Base-by-base conservation (phyloP, 2,888 invertebrate genomes). In the Andricus curvator region DNA sequence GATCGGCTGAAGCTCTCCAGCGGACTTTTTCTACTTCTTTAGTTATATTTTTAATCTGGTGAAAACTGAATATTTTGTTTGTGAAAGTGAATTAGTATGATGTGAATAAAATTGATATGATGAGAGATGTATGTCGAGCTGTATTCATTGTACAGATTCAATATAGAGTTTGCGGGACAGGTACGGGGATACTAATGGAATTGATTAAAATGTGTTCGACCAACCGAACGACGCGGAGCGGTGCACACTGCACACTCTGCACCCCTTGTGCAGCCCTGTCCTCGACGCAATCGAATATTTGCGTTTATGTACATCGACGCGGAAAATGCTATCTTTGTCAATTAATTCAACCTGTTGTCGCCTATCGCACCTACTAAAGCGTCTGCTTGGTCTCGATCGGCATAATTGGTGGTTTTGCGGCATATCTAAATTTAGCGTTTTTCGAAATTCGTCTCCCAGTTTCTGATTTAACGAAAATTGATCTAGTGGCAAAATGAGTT, bases 161-260 rank as follows among this genome's bases (percentile, higher is more conserved):
- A 51, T 70, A 70, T 48, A 70, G 70, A 70, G 70, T 48, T 70
- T 70, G 48, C n/a, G 51, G 70, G 70, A 51, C 80, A 78, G 78
- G 85, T 86, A 89, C 89, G 89, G 86, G 86, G 86, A 87, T 89
- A 89, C 92, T 91, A 92, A 92, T 92, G 91, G 91, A 92, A 92
- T 92, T 92, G 92, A 92, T 92, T 92, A 92, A 92, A 92, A 92
- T 92, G 92, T 91, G 91, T 91, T 90, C 90, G 90, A 90, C 91
- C 92, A 89, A 91, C 89, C 90, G 89, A 90, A 90, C 89, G 88
- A 87, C 86, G 87, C 87, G 88, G 87, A 86, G 84, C 83, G 77
- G 81, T 80, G 81, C 81, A 56, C 80, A 15, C 44, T 81, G 81
- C 80, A 56, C 81, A 44, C 44, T 44, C 44, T 44, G 15, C 44